A percentile compares a stretch with the other conserved stretches of the same genome.
phyloP scores from a whole-genome alignment of 2,888 invertebrate species.

The Clitarchus hookeri region DNA sequence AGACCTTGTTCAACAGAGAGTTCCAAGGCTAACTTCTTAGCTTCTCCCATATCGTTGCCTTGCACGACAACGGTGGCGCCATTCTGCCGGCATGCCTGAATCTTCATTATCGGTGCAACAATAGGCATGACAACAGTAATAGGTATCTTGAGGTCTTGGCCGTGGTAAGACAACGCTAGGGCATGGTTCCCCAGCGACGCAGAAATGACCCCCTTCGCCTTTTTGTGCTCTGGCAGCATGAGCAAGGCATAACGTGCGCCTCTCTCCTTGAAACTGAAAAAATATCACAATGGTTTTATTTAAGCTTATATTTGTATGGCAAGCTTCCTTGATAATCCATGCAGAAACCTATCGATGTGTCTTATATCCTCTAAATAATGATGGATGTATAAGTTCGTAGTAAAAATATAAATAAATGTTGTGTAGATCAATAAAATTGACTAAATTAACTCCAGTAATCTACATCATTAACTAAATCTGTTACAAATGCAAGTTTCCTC shows the following conservation, averaged over 20 bases:
- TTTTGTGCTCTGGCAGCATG: slow-evolving; percentile 73
- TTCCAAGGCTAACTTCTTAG: slow-evolving; percentile 77
- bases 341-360: no score
- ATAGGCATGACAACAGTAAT: slow-evolving; percentile 94
- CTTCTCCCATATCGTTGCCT: slow-evolving; percentile 83
- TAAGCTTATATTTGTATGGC: no score
- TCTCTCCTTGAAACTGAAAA: slow-evolving; percentile 81
- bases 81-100: slow-evolving; percentile 81
- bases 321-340: no score
- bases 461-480: no score
- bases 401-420: no score
- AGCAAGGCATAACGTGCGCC: slow-evolving; percentile 87
- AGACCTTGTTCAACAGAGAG: slow-evolving; percentile 71
- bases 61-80: slow-evolving; percentile 84
- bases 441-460: no score
- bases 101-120: slow-evolving; percentile 95
- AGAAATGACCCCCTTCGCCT: slow-evolving; percentile 80
- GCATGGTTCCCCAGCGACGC: slow-evolving; percentile 96
- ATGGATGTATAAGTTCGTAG: no score
- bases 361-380: no score
- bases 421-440: no score
- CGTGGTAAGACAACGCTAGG: slow-evolving; percentile 80
- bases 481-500: no score
- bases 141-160: slow-evolving; percentile 68
- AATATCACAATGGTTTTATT: not conserved